Base-by-base conservation (phyloP, 2,113 vertebrate genomes). In the Lepisosteus osseus region DNA sequence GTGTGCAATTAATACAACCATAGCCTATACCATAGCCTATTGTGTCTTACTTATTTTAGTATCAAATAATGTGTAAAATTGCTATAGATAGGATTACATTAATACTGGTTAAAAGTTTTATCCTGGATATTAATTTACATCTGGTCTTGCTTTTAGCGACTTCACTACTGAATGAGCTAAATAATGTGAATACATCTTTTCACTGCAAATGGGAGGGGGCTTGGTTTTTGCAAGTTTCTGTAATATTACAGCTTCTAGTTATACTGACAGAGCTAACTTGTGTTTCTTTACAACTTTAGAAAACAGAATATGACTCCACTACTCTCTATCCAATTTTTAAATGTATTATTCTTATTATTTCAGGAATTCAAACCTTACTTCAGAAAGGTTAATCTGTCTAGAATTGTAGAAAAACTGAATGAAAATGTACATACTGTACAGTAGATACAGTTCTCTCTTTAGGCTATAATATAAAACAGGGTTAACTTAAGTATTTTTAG, bases 241-340 rank as follows among this genome's bases (percentile, higher is more conserved):
- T 1, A 29, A 29, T 29, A 29, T 29, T 29, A 29, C 29, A 29
- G 1, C 29, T 29, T 67, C 66, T 67, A 54, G 66, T 54, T 54
- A 67, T 29, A 67, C 6, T 54, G 7, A n/a, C 66, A 12, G 66
- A 67, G 45, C n/a, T 47, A 67, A 67, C 54, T 29, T 40, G 11
- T 29, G 15, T 54, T 54, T 67, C 7, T 54, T 67, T 40, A 54
- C 6, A 44, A 47, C 66, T 45, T 54, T 45, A 0, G 11, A 67
- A 67, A 67, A 29, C 66, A 67, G 17, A 54, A 12, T 15, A 67
- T 29, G 47, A 67, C 45, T 51, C 54, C 66, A 41, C 44, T 17
- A 5, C 45, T 54, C 44, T 67, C n/a, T 4, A 54, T 67, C 11
- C 66, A 12, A 47, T n/a, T 67, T 45, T 11, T 45, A 51, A 51